Percentiles rank a stretch among this genome's conserved stretches.
Evolutionary conservation across 1,140 invertebrate genomes (phyloP).

Genomic region (Anoplolepis gracilipes): DNA sequence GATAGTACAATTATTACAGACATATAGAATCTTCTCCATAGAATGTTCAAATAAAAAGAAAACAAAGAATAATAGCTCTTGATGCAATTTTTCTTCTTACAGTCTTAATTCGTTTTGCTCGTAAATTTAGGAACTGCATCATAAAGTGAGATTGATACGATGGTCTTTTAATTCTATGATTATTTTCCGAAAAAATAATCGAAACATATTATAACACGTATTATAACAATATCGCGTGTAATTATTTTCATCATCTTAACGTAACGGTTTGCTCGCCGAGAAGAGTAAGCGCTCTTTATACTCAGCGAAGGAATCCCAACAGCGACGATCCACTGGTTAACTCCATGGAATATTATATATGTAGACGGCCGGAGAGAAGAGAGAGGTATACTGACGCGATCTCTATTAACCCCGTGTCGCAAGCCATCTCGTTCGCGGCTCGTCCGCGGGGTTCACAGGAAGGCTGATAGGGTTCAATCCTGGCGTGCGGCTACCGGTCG

Average conservation of each 20-base stretch:
- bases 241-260: constrained; percentile 3
- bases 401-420: constrained; percentile 80
- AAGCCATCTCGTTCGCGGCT: constrained; percentile 59
- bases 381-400: constrained; percentile 78
- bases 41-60: background rate
- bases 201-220: background rate
- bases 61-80: constrained; percentile 9
- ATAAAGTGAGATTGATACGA: background rate
- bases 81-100: background rate
- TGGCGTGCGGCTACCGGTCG: constrained; percentile 76
- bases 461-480: constrained; percentile 76
- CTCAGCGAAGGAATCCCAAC: constrained; percentile 35
- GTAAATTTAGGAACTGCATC: background rate
- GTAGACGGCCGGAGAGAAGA: constrained; percentile 55
- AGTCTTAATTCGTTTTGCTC: background rate
- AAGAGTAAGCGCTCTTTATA: background rate
- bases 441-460: constrained; percentile 40
- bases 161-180: background rate
- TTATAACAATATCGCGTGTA: constrained; percentile 10
- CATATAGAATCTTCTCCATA: constrained; percentile 1
- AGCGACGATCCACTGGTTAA: constrained; percentile 43
- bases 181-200: background rate
- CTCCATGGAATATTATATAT: constrained; percentile 65
- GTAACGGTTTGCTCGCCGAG: constrained; percentile 1
- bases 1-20: constrained; percentile 12